Percentiles rank a stretch among this genome's conserved stretches.
Conservation (phyloP, 1,140 invertebrate genomes). For the Aphelinus atriplicis region DNA sequence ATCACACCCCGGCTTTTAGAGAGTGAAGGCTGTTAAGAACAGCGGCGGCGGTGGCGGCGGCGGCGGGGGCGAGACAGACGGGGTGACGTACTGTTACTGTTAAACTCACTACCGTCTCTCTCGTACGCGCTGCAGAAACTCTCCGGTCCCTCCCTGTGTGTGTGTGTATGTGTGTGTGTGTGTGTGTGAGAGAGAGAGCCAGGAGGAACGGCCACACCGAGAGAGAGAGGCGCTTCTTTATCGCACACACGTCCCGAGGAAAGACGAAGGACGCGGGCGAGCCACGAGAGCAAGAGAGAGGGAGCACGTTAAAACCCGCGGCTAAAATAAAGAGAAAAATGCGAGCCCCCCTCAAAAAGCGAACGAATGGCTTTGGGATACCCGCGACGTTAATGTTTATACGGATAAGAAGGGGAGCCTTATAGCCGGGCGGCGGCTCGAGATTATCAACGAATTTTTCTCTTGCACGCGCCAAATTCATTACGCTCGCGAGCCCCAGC, state of each 20-base stretch:
- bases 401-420: slow-evolving; percentile 21
- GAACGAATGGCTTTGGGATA: slow-evolving; percentile 17
- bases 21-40: slow-evolving; percentile 62
- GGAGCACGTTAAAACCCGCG: slow-evolving; percentile 25
- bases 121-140: neutral
- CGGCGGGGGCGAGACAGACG: slow-evolving; percentile 41
- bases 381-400: slow-evolving; percentile 32
- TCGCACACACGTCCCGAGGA: slow-evolving; percentile 27
- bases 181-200: neutral
- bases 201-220: slow-evolving; percentile 21
- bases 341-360: slow-evolving; percentile 16
- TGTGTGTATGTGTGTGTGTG: neutral
- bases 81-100: slow-evolving; percentile 61
- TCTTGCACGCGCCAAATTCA: neutral
- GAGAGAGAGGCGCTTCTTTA: slow-evolving; percentile 26
- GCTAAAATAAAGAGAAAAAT: slow-evolving; percentile 38
- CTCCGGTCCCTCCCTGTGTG: too few species aligned
- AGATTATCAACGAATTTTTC: slow-evolving; percentile 21
- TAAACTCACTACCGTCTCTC: slow-evolving; percentile 56
- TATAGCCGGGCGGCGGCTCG: slow-evolving; percentile 3
- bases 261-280: slow-evolving; percentile 43
- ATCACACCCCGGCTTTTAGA: slow-evolving; percentile 64
- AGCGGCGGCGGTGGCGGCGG: slow-evolving; percentile 21
- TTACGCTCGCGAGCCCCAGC: too few species aligned
- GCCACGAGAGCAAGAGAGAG: slow-evolving; percentile 39